Percentiles rank a stretch among this genome's conserved stretches.
Conservation (phyloP, 2,797 vertebrate species). For the Hypotaenidia philippensis region DNA sequence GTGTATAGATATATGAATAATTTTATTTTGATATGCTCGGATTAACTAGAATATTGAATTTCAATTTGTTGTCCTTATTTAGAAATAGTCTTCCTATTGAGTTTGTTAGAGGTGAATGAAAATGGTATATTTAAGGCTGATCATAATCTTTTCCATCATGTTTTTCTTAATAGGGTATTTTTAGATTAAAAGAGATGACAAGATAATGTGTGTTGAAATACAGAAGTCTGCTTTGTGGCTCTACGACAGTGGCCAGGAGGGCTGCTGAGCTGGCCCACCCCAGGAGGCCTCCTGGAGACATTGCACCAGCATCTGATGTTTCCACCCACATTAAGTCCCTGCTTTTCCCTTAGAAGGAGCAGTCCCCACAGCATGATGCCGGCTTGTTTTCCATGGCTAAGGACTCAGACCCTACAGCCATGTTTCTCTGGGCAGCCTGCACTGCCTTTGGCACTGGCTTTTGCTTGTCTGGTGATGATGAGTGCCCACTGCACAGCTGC, state of each 20-base stretch:
- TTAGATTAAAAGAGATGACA: constrained; percentile 12
- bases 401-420: too few species aligned
- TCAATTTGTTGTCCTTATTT: neutral
- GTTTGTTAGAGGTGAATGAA: constrained; percentile 14
- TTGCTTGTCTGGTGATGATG: too few species aligned
- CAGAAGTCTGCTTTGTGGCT: neutral
- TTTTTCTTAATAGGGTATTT: constrained; percentile 5
- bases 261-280: neutral
- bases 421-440: neutral
- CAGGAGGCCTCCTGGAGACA: neutral
- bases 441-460: neutral
- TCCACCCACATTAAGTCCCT: fast-evolving
- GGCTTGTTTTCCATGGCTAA: fast-evolving
- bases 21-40: neutral
- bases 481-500: neutral
- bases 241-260: fast-evolving
- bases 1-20: neutral
- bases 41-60: neutral
- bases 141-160: neutral
- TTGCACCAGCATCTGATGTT: fast-evolving
- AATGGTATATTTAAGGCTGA: neutral
- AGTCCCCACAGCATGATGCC: fast-evolving
- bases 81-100: neutral
- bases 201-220: neutral
- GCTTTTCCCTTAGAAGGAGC: fast-evolving